Evolutionary conservation across 2,113 vertebrate species (phyloP).

Genomic region (Triplophysa rosa): DNA sequence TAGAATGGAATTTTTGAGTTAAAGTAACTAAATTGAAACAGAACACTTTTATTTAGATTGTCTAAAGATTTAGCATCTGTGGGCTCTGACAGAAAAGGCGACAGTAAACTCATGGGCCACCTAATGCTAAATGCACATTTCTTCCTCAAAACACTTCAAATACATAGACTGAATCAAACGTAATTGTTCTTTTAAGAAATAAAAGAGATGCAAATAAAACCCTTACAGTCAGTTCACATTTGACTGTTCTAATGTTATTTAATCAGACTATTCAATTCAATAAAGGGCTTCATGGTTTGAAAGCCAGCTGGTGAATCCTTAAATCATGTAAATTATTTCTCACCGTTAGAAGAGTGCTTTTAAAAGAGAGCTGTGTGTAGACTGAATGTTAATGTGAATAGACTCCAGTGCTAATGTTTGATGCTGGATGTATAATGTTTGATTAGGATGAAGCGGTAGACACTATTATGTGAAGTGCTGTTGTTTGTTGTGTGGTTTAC

Average conservation of each 20-base stretch:
- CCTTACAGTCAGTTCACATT: slow-evolving; percentile 61
- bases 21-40: background rate
- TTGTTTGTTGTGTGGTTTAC: background rate
- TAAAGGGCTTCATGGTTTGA: slow-evolving; percentile 32
- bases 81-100: slow-evolving; percentile 65
- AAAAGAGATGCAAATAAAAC: slow-evolving; percentile 55
- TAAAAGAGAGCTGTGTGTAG: background rate
- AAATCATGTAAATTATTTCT: background rate
- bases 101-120: slow-evolving; percentile 56
- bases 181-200: slow-evolving; percentile 62
- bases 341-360: background rate
- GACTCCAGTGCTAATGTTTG: background rate
- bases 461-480: background rate
- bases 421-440: background rate
- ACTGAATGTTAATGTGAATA: background rate
- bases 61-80: slow-evolving; percentile 44
- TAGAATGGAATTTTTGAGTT: too few species aligned
- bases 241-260: slow-evolving; percentile 48
- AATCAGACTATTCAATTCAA: slow-evolving; percentile 55
- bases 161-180: slow-evolving; percentile 53
- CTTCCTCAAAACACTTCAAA: slow-evolving; percentile 58
- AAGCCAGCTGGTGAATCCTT: slow-evolving; percentile 5
- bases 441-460: background rate
- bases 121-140: slow-evolving; percentile 70
- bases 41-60: background rate